phyloP scores from a whole-genome alignment of 2,113 vertebrate genomes.

The Theristicus caerulescens region DNA sequence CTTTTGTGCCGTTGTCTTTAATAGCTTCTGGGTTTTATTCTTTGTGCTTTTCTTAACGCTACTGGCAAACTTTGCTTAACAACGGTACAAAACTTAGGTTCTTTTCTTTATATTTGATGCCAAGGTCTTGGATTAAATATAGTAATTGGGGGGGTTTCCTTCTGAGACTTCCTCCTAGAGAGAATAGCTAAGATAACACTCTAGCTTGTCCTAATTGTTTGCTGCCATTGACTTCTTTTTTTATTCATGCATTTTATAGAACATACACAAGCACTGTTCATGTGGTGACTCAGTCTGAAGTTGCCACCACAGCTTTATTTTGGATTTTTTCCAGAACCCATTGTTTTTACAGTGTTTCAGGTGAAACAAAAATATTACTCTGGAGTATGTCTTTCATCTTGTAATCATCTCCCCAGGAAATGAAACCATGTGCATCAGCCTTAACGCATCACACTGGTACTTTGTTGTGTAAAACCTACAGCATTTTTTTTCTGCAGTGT shows the following conservation, averaged over 20 bases:
- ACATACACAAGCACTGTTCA: constrained; percentile 46
- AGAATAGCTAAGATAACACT: not conserved
- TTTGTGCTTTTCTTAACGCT: not conserved
- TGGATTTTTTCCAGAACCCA: constrained; percentile 78
- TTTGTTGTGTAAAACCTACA: constrained; percentile 75
- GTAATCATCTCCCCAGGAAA: constrained; percentile 81
- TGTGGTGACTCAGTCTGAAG: constrained; percentile 71
- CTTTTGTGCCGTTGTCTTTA: constrained; percentile 51
- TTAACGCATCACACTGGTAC: constrained; percentile 55
- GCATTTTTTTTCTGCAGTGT: constrained; percentile 36
- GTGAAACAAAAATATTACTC: constrained; percentile 81
- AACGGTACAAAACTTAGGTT: not conserved
- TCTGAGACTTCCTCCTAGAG: not conserved
- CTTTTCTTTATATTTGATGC: not conserved
- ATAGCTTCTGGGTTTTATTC: constrained; percentile 20
- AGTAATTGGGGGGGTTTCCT: not conserved
- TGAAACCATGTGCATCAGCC: constrained; percentile 79
- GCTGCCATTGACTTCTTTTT: not conserved
- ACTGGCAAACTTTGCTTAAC: constrained; percentile 46
- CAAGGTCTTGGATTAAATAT: not conserved
- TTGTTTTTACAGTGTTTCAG: constrained; percentile 80
- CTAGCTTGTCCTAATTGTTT: not conserved
- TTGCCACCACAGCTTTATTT: constrained; percentile 72
- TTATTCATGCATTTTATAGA: constrained; percentile 51
- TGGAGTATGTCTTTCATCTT: constrained; percentile 77